phyloP scores from a whole-genome alignment of 2,888 invertebrate species.

The Tolmerus cingulatus region DNA sequence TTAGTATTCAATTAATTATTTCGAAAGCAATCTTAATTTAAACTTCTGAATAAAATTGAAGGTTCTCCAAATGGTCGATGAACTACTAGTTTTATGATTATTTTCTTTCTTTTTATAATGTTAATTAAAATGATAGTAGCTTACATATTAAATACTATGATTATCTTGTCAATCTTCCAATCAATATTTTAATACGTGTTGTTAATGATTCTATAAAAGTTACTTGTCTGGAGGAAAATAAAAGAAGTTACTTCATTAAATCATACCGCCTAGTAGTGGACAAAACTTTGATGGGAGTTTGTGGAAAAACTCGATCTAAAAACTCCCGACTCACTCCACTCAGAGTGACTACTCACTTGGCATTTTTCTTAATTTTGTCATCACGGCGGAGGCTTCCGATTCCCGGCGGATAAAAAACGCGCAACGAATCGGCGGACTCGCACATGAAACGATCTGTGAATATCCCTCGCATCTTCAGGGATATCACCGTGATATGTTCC shows the following conservation, averaged over 20 bases:
- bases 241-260: background rate
- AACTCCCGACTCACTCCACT: background rate
- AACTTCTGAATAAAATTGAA: too few species aligned
- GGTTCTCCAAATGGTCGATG: too few species aligned
- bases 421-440: background rate
- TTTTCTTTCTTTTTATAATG: too few species aligned
- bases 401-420: background rate
- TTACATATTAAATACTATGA: background rate
- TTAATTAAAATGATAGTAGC: too few species aligned
- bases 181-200: background rate
- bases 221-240: background rate
- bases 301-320: background rate
- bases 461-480: constrained; percentile 35
- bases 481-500: constrained; percentile 42
- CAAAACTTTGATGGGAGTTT: background rate
- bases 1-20: too few species aligned
- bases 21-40: too few species aligned
- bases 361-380: background rate
- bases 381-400: background rate
- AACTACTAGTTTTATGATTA: too few species aligned
- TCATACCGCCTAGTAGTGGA: background rate
- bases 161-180: background rate
- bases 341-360: background rate
- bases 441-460: constrained; percentile 45
- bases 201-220: background rate